A percentile compares a stretch with the other conserved stretches of the same genome.
Conservation (phyloP, 1,140 invertebrate genomes). For the Brachionus angularis region DNA sequence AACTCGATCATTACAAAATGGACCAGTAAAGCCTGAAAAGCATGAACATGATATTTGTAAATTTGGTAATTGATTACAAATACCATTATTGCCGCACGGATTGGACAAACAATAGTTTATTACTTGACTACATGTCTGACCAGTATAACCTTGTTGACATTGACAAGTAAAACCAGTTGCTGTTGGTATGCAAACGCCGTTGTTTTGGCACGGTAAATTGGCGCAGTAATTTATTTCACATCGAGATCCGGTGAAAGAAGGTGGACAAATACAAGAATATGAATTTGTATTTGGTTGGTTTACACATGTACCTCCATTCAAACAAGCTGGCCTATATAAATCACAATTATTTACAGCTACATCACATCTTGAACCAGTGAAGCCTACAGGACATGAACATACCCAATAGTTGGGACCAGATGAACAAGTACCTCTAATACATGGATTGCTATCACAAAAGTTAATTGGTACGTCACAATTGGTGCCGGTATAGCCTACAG, state of each 20-base stretch:
- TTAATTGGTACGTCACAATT: slow-evolving; percentile 49
- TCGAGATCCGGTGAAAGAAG: not conserved
- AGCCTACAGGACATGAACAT: slow-evolving; percentile 41
- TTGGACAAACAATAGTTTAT: slow-evolving; percentile 85
- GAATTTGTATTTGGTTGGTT: slow-evolving; percentile 66
- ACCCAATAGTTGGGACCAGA: not conserved
- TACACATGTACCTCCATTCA: slow-evolving; percentile 70
- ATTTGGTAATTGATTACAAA: not conserved
- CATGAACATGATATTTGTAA: slow-evolving; percentile 44
- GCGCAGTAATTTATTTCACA: slow-evolving; percentile 44
- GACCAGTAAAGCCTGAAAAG: slow-evolving; percentile 48
- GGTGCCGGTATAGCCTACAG: slow-evolving; percentile 47
- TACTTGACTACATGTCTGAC: slow-evolving; percentile 65
- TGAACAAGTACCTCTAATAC: slow-evolving; percentile 44
- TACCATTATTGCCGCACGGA: slow-evolving; percentile 46
- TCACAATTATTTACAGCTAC: slow-evolving; percentile 2
- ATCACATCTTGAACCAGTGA: slow-evolving; percentile 44
- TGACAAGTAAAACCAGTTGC: slow-evolving; percentile 62
- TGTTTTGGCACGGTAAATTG: slow-evolving; percentile 41
- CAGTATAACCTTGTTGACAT: slow-evolving; percentile 67
- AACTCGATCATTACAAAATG: slow-evolving; percentile 76
- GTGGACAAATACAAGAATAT: slow-evolving; percentile 66
- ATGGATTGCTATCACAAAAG: slow-evolving; percentile 48
- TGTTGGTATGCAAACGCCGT: slow-evolving; percentile 42
- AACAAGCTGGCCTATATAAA: slow-evolving; percentile 64